phyloP scores from a whole-genome alignment of 2,888 invertebrate species.

The Halocaridina rubra region DNA sequence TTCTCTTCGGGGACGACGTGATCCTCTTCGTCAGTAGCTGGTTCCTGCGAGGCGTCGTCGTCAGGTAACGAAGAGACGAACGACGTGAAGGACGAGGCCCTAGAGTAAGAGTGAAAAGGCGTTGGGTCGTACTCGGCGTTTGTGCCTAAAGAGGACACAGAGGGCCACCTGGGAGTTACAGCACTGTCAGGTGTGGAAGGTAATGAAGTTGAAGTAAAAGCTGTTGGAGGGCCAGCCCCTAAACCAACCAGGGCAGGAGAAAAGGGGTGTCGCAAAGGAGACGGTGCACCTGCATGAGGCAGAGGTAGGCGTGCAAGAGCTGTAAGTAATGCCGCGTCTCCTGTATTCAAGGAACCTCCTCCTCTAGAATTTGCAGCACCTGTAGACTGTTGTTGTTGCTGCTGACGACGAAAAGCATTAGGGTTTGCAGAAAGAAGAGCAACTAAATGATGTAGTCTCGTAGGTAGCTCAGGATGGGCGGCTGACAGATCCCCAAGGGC shows the following conservation, averaged over 20 bases:
- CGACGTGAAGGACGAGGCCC: constrained; percentile 37
- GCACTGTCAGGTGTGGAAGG: constrained; percentile 27
- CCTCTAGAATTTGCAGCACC: neutral
- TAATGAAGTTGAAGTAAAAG: constrained; percentile 1
- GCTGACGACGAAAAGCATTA: neutral
- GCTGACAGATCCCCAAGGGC: constrained; percentile 40
- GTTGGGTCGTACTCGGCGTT: neutral
- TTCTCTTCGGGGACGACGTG: constrained; percentile 26
- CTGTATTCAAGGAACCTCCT: neutral
- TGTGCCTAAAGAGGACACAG: neutral
- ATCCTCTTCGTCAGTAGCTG: neutral
- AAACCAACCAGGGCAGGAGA: neutral
- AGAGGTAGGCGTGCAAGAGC: constrained; percentile 37
- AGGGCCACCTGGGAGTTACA: constrained; percentile 15
- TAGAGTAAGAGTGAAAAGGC: constrained; percentile 31
- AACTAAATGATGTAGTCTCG: constrained; percentile 35
- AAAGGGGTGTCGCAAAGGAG: neutral
- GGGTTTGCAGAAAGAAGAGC: constrained; percentile 15
- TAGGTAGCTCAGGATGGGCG: constrained; percentile 36
- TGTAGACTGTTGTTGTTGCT: neutral
- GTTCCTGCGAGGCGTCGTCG: constrained; percentile 27
- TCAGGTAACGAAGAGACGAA: constrained; percentile 43
- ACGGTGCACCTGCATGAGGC: constrained; percentile 5
- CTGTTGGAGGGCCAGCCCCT: neutral
- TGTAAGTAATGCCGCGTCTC: constrained; percentile 23